Conservation (phyloP, 2,888 invertebrate genomes). For the Hypercompe scribonia region DNA sequence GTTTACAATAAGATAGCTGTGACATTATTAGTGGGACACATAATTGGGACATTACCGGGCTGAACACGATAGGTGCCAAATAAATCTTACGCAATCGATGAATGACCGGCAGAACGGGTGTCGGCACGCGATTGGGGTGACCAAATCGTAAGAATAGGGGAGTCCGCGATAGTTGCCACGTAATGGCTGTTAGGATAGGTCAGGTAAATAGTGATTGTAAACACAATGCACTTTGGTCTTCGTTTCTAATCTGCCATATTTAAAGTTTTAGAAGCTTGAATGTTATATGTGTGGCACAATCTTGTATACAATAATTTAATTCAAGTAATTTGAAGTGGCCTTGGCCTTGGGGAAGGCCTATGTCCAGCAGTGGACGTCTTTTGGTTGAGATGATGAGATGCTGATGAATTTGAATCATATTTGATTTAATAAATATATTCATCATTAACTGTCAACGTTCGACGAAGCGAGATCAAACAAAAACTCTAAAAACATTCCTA, state of each 20-base stretch:
- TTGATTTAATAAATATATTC: not conserved
- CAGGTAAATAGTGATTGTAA: conserved; percentile 2
- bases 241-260: not conserved
- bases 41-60: conserved; percentile 48
- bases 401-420: too few species aligned
- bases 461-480: not conserved
- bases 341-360: too few species aligned
- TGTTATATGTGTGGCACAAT: not conserved
- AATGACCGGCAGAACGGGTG: conserved; percentile 38
- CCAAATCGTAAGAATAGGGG: conserved; percentile 12
- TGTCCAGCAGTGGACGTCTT: too few species aligned
- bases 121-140: conserved; percentile 40
- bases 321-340: not conserved
- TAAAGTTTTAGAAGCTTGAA: not conserved
- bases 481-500: not conserved
- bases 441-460: not conserved
- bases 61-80: conserved; percentile 67
- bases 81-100: conserved; percentile 66
- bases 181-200: conserved; percentile 14
- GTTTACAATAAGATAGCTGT: conserved; percentile 23
- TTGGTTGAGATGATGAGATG: too few species aligned
- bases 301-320: not conserved
- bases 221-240: not conserved
- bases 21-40: conserved; percentile 42
- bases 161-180: conserved; percentile 7